Evolutionary conservation across 2,797 vertebrate genomes (phyloP).

Genomic region (Arvicola amphibius): DNA sequence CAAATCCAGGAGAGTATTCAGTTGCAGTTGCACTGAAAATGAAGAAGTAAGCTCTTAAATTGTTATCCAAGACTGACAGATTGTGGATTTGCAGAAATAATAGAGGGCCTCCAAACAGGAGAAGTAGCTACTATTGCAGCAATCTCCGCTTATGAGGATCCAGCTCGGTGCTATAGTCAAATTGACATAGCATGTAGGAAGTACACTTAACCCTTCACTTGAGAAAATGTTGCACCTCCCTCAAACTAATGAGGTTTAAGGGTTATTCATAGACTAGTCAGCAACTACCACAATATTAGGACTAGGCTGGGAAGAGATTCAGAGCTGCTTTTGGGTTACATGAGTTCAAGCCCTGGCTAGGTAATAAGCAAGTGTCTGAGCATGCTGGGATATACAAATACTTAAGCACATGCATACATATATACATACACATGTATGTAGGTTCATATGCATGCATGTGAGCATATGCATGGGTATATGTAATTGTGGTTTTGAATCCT

Average conservation of each 20-base stretch:
- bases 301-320: conserved; percentile 72
- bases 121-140: conserved; percentile 75
- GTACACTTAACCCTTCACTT: conserved; percentile 83
- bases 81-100: conserved; percentile 89
- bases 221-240: conserved; percentile 81
- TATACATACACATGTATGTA: not conserved
- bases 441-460: rapidly evolving
- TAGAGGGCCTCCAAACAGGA: conserved; percentile 82
- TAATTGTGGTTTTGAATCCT: conserved; percentile 74
- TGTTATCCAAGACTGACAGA: conserved; percentile 86
- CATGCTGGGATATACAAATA: conserved; percentile 36
- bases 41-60: conserved; percentile 85
- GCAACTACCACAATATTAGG: conserved; percentile 83
- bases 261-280: conserved; percentile 85
- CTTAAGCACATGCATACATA: no score
- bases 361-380: conserved; percentile 76
- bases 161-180: conserved; percentile 85
- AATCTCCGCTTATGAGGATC: conserved; percentile 84
- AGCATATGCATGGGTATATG: conserved; percentile 54
- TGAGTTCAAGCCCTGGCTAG: conserved; percentile 79
- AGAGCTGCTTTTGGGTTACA: not conserved
- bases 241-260: conserved; percentile 83
- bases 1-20: conserved; percentile 86
- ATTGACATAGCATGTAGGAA: conserved; percentile 86
- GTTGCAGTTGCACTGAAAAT: conserved; percentile 86